Base-by-base conservation (phyloP, 2,797 vertebrate species). In the Epinephelus malabaricus region DNA sequence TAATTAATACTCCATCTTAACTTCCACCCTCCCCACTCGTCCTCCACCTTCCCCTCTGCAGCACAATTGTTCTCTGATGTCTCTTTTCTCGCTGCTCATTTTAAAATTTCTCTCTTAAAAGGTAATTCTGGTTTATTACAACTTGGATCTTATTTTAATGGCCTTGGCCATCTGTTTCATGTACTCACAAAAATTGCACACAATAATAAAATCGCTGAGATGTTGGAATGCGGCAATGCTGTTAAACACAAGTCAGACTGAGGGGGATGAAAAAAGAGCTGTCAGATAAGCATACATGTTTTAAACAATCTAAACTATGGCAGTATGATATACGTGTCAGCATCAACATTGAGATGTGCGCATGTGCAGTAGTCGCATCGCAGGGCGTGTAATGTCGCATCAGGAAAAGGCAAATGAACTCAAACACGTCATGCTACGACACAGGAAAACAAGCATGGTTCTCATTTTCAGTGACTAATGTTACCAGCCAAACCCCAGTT, bases 81-180 rank as follows among this genome's bases (percentile, higher is more conserved):
- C 14, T 73, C 19, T 75, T 66, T 45, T 59, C 21, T 61, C 51
- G 15, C 4, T 74, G 66, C 19, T 76, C 46, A 34, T 60, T 53
- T 53, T 23, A 8, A 70, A 56, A 18, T 21, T 5, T 40, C 5
- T 54, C 27, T 38, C 38, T 60, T 27, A 38, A 70, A 66, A 61
- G 30, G 23, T 46, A 5, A 56, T 65, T 65, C 4, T 30, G 8
- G 6, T 76, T 71, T 51, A 65, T 69, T 69, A 49, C 67, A 21
- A 23, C 53, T 55, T 43, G 1, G 14, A 59, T 70, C 17, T 53
- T 50, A 23, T 73, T 76, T 69, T 74, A 3, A 27, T 21, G 50
- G 17, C n/a, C 59, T 53, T 23, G 65, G 15, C 51, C 25, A 56
- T 75, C 71, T 69, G 60, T 64, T 56, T 17, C 15, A 17, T 60